Base-by-base conservation (phyloP, 2,888 invertebrate species). In the Cheilosia soror region DNA sequence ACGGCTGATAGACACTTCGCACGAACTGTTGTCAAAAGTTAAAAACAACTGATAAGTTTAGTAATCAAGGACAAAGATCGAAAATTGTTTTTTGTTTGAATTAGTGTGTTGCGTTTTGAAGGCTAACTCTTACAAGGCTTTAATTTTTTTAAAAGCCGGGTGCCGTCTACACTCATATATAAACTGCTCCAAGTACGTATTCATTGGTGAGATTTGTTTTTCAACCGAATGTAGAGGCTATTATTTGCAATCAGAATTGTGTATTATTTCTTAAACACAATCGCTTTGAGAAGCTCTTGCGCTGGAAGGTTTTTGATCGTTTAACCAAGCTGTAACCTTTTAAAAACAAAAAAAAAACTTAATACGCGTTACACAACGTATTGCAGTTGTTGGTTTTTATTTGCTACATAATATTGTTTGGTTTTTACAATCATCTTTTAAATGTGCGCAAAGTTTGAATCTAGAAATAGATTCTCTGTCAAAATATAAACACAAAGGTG, bases 401-500 rank as follows among this genome's bases (percentile, higher is more conserved):
- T 20, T 33, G 13, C 31, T 15, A 2, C 25, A 31, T 33, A 6
- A 40, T 29, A 25, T 37, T 4, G 37, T 37, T 37, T 37, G 11
- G 2, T 3, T 3, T 11, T 11, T 4, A 37, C 37, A 37, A 11
- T 37, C 11, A 37, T 49, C 20, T n/a, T 47, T 44, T 13, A n/a
- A 25, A 33, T 27, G 47, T 49, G 69, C 49, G 27, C 11, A 57
- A 11, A 62, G 53, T 42, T 15, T 63, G 55, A 13, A 20, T 33
- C 51, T 51, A 62, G 42, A 73, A 65, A 65, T 65, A 73, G 40
- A 37, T 44, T 37, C 6, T 0, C 25, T 9, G 20, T 25, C 20
- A 57, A 25, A 55, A 42, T 44, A 51, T 49, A 9, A 49, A 27
- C 15, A 25, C 15, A 44, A 47, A 65, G 65, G 65, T 75, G 29